Evolutionary conservation across 1,140 invertebrate species (phyloP), one percentile per base, ranked within the genome.

Genomic region (Papilio polytes): DNA sequence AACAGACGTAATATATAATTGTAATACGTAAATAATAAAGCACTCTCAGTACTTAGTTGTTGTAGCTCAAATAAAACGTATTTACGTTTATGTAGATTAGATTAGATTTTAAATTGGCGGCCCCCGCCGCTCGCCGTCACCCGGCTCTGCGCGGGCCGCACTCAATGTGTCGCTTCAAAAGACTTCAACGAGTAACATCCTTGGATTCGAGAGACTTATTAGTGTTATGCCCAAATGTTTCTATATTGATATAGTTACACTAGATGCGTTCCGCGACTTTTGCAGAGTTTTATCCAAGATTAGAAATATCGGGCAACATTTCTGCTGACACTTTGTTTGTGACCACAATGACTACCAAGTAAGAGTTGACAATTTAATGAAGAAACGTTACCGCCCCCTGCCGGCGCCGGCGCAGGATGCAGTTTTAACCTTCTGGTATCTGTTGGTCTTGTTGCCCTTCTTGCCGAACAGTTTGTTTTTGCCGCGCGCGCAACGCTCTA

Each of bases 361-460:
- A n/a, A 48, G 46, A 13, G 10, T 31, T 74, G n/a, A 41, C 56
- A 80, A 80, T 59, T 73, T 10, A 41, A 72, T 72, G 59, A 78
- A 56, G 6, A 9, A 51, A 82, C 85, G 80, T 93, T 89, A 94
- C 93, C 91, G 91, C 82, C 92, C 92, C 18, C 91, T 85, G 10
- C 91, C 91, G 10, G 88, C 84, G 63, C 92, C 92, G 9, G 89
- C 91, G 6, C 91, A 56, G n/a, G 53, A 20, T 15, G 22, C 91
- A 12, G 89, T 82, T 85, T 94, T 94, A 31, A 85, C 81, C 83
- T 94, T 94, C 70, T 85, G 84, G 81, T 88, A 84, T 80, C 90
- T 90, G 78, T 94, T 94, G 8, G 80, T 91, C 82, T 94, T 94
- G 86, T 94, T 94, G 72, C 82, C 91, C 80, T 94, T 94, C 87